Conservation (phyloP, 2,113 vertebrate genomes). For the Centropus bengalensis region DNA sequence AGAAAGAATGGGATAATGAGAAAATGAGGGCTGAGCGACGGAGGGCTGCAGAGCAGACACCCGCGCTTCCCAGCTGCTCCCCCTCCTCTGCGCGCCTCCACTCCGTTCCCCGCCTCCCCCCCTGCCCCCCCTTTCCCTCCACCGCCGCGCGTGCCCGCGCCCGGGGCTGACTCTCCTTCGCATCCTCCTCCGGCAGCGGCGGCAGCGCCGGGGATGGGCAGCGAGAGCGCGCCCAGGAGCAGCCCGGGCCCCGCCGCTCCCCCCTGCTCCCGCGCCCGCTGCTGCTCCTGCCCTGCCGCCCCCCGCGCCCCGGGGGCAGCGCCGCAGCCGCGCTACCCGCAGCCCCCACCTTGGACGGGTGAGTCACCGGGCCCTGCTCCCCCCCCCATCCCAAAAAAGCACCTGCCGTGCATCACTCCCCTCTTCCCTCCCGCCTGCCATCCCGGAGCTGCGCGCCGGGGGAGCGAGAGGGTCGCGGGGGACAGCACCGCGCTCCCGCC, state of each 20-base stretch:
- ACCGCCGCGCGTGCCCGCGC: constrained; percentile 47
- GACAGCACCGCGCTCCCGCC: neutral
- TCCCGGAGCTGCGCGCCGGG: neutral
- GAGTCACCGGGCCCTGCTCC: constrained; percentile 51
- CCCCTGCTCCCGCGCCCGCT: constrained; percentile 42
- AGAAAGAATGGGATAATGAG: neutral
- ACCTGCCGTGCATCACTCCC: neutral
- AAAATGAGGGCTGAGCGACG: neutral
- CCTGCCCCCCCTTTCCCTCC: neutral
- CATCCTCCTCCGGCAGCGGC: constrained; percentile 35
- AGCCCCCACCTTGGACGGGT: constrained; percentile 62
- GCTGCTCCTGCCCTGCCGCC: constrained; percentile 48
- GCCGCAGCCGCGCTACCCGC: constrained; percentile 47
- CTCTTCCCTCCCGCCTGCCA: neutral
- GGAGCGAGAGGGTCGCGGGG: too few relatives aligned
- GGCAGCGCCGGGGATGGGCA: constrained; percentile 69
- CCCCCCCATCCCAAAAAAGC: neutral
- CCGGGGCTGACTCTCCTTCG: constrained; percentile 5
- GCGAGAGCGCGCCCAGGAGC: constrained; percentile 71
- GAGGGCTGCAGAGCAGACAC: neutral
- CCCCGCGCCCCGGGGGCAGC: constrained; percentile 25
- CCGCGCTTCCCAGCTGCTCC: neutral
- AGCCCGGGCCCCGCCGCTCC: constrained; percentile 57
- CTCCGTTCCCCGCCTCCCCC: neutral
- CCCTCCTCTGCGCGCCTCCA: neutral